Evolutionary conservation across 2,888 invertebrate species (phyloP).

Genomic region (Apoda limacodes): DNA sequence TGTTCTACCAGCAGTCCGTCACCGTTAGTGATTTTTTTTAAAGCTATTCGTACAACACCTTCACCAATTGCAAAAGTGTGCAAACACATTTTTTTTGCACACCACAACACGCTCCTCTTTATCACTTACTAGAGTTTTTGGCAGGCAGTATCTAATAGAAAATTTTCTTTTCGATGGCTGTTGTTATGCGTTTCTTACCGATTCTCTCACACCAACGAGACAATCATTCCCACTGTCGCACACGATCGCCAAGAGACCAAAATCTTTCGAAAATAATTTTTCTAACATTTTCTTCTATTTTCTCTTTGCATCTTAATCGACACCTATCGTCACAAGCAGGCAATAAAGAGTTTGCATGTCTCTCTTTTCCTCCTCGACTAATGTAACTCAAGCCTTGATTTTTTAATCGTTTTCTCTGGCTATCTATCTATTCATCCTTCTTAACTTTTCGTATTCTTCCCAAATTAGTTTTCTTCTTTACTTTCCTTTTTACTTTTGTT

Average conservation of each 20-base stretch:
- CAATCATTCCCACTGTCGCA: slow-evolving; percentile 1
- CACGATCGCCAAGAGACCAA: slow-evolving; percentile 3
- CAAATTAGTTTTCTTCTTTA: too few species aligned
- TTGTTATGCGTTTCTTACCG: slow-evolving; percentile 1
- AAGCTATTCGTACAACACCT: slow-evolving; percentile 1
- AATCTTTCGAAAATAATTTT: background rate
- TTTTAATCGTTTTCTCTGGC: background rate
- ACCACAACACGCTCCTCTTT: background rate
- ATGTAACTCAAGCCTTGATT: slow-evolving; percentile 1
- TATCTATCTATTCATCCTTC: slow-evolving; percentile 4
- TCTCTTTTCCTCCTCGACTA: background rate
- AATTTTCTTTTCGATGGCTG: slow-evolving; percentile 1
- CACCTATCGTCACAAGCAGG: background rate
- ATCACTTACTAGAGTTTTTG: background rate
- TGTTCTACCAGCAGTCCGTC: background rate
- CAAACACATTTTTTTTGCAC: slow-evolving; percentile 3
- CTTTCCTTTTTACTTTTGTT: too few species aligned
- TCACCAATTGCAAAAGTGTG: slow-evolving; percentile 2
- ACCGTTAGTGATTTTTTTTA: background rate
- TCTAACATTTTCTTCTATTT: slow-evolving; percentile 1
- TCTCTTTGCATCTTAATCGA: slow-evolving; percentile 1
- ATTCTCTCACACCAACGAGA: background rate
- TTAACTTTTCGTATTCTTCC: too few species aligned
- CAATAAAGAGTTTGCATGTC: background rate
- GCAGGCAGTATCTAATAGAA: slow-evolving; percentile 2